Base-by-base conservation (phyloP, 1,140 invertebrate species). In the Schlechtendalia chinensis region DNA sequence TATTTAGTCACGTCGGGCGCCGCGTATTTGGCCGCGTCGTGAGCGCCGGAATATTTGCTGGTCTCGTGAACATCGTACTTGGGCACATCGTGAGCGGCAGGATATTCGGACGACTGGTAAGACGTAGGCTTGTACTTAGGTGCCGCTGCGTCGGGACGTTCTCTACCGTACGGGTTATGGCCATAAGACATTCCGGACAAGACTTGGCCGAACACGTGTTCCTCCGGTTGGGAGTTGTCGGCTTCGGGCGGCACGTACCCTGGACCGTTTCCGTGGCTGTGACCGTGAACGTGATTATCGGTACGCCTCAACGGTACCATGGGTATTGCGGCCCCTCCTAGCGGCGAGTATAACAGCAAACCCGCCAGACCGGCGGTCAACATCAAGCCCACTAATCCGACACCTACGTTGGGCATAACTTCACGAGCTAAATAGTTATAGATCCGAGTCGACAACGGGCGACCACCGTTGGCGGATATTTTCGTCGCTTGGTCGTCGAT, bases 371-470 rank as follows among this genome's bases (percentile, higher is more conserved):
- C 92, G 17, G 90, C 89, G 53, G 90, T 88, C 17, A 92, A 87
- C 58, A 92, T 90, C 54, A 93, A 84, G 11, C 92, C 92, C 22
- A 93, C 89, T 24, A 93, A 85, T 83, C 92, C 92, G 1, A 93
- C 90, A 24, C 92, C 91, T 22, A 93, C 91, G 80, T 90, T 91
- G 0, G 92, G 91, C 90, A 93, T 92, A 0, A 93, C 91, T 87
- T 93, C 92, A 83, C 91, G 87, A 12, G 91, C 91, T 27, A 93
- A 85, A 83, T 92, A 93, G 84, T 92, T 93, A 82, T 93, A 93
- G 47, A 93, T 90, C 85, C 92, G 90, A 1, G 91, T 91, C 29
- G 90, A 89, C 2, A 93, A 11, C 89, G 85, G 82, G 86, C 87
- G 82, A 84, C 63, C 86, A 39, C 32, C 32, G 32, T 39, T 29